A percentile compares a stretch with the other conserved stretches of the same genome.
Conservation (phyloP, 2,797 vertebrate species). For the Acestrorhynchus altus region DNA sequence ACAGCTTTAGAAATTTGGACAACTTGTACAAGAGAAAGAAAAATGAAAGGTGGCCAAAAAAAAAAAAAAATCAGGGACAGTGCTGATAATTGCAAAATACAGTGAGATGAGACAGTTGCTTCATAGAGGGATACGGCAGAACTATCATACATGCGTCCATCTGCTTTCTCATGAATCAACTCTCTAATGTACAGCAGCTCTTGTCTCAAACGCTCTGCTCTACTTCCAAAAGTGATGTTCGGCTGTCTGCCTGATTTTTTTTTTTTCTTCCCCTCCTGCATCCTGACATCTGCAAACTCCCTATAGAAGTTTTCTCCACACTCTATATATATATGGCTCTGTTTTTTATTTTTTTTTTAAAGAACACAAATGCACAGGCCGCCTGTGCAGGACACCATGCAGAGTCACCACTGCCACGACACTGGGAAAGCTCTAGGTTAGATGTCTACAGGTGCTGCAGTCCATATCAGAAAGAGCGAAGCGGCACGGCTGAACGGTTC, state of each 20-base stretch:
- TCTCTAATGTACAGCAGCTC: slow-evolving; percentile 15
- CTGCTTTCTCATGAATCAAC: slow-evolving; percentile 7
- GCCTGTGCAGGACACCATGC: not conserved
- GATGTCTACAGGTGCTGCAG: not conserved
- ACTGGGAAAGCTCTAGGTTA: not conserved
- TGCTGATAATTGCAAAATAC: slow-evolving; percentile 55
- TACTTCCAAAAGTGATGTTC: too few relatives aligned
- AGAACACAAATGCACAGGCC: slow-evolving; percentile 2
- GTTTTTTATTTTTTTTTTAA: slow-evolving; percentile 1
- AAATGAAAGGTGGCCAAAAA: slow-evolving; percentile 56
- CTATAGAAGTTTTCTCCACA: not conserved
- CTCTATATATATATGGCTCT: slow-evolving; percentile 15
- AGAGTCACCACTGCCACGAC: not conserved
- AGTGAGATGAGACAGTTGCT: slow-evolving; percentile 5
- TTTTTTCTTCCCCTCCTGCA: not conserved
- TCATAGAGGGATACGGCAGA: not conserved
- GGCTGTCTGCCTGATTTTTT: not conserved
- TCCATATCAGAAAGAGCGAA: slow-evolving; percentile 5
- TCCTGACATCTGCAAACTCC: not conserved
- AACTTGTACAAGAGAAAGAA: slow-evolving; percentile 57
- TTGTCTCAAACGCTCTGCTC: not conserved
- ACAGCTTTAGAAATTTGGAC: slow-evolving; percentile 82
- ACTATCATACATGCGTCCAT: slow-evolving; percentile 19
- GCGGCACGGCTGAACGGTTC: not conserved
- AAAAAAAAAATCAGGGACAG: not conserved